A percentile compares a stretch with the other conserved stretches of the same genome.
Conservation (phyloP, 2,888 invertebrate genomes). For the Drosophila atroscutellata region DNA sequence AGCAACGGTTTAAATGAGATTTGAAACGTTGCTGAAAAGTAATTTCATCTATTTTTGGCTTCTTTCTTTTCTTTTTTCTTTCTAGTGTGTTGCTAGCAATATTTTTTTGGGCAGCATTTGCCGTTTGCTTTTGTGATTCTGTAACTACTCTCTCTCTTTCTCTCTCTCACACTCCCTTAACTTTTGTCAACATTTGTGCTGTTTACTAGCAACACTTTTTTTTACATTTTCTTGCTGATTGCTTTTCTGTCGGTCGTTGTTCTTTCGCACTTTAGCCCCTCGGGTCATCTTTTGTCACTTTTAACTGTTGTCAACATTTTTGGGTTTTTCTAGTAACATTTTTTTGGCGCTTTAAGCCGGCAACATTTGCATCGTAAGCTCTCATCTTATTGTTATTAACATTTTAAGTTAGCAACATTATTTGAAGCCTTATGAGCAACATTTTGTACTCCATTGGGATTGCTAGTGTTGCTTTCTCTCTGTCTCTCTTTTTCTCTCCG, state of each 20-base stretch:
- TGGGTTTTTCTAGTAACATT: background rate
- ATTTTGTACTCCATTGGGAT: background rate
- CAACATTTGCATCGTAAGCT: slow-evolving; percentile 24
- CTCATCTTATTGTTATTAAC: slow-evolving; percentile 25
- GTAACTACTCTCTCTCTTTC: background rate
- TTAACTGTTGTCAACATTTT: slow-evolving; percentile 38
- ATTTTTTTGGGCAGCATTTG: slow-evolving; percentile 64
- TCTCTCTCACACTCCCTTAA: background rate
- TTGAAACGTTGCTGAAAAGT: slow-evolving; percentile 52
- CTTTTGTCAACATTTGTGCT: background rate
- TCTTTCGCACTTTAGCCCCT: background rate
- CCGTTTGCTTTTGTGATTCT: slow-evolving; percentile 24
- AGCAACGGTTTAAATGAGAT: slow-evolving; percentile 64
- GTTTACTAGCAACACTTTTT: background rate
- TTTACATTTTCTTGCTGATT: background rate
- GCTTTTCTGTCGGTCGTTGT: background rate
- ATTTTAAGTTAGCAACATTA: slow-evolving; percentile 53
- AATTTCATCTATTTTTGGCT: slow-evolving; percentile 40
- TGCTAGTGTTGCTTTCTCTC: background rate
- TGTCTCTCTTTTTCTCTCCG: background rate
- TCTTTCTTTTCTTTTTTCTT: slow-evolving; percentile 17
- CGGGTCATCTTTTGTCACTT: slow-evolving; percentile 34
- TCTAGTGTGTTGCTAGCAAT: slow-evolving; percentile 45
- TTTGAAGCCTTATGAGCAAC: slow-evolving; percentile 20
- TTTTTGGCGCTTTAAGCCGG: slow-evolving; percentile 15